Conservation (phyloP, 1,140 invertebrate genomes). For the Bombus confusus region DNA sequence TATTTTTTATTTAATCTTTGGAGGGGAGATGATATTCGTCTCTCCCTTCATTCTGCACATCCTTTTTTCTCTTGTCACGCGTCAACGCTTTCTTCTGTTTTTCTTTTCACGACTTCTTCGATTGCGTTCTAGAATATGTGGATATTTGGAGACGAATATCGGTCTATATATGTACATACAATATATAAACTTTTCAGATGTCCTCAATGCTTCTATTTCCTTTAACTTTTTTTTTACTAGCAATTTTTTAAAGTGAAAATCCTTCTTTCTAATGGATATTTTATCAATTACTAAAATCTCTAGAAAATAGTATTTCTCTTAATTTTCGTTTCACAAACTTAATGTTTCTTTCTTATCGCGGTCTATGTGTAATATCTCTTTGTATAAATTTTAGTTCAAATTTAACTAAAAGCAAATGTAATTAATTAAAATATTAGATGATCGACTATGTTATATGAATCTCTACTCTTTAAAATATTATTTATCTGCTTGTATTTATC, state of each 20-base stretch:
- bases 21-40: conserved; percentile 3
- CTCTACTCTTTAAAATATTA: too few species aligned
- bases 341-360: not conserved
- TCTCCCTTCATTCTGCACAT: conserved; percentile 1
- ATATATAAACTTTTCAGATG: too few species aligned
- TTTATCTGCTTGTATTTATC: too few species aligned
- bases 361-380: too few species aligned
- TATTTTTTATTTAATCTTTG: not conserved
- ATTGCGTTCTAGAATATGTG: not conserved
- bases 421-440: too few species aligned
- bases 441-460: too few species aligned
- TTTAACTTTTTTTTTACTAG: not conserved
- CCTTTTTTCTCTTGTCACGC: not conserved
- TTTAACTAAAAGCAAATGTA: too few species aligned
- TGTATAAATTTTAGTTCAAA: not conserved
- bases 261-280: not conserved
- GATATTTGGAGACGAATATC: not conserved
- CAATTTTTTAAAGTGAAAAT: not conserved
- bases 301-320: not conserved
- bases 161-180: too few species aligned
- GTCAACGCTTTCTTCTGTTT: conserved; percentile 22
- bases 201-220: not conserved
- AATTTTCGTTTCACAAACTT: not conserved
- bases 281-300: not conserved
- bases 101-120: not conserved